Evolutionary conservation across 2,113 vertebrate species (phyloP).

Genomic region (Megaceryle torquata): DNA sequence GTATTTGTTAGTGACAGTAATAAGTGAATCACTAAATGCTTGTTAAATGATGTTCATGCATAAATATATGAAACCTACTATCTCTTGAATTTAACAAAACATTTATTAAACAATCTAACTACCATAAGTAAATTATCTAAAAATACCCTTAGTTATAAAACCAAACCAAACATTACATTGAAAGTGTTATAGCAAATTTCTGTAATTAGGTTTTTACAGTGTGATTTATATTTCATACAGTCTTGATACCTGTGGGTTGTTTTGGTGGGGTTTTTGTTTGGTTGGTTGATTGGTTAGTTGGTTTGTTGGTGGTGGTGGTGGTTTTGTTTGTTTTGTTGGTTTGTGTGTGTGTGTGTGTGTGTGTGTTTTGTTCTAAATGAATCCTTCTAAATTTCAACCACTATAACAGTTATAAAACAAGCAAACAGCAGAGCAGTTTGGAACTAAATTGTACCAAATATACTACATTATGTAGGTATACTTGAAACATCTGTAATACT

Average conservation of each 20-base stretch:
- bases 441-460: neutral
- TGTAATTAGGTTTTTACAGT: neutral
- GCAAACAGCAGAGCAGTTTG: neutral
- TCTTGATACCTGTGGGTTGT: neutral
- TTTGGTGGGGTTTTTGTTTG: too few species aligned
- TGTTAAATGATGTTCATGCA: neutral
- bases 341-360: too few species aligned
- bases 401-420: neutral
- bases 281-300: too few species aligned
- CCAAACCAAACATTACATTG: neutral
- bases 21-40: neutral
- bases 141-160: neutral
- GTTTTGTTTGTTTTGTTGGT: too few species aligned
- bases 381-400: neutral
- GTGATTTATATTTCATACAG: neutral
- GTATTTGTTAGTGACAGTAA: neutral
- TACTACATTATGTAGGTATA: neutral
- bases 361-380: neutral
- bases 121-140: neutral
- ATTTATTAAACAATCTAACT: neutral
- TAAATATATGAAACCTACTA: neutral
- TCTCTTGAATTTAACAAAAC: neutral
- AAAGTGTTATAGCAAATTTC: neutral
- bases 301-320: too few species aligned
- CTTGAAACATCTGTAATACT: neutral